These are phyloP conservation scores for Varecia variegata DNA, from an alignment of 2,797 vertebrate genomes.

Conservation along the genomic window DNA sequence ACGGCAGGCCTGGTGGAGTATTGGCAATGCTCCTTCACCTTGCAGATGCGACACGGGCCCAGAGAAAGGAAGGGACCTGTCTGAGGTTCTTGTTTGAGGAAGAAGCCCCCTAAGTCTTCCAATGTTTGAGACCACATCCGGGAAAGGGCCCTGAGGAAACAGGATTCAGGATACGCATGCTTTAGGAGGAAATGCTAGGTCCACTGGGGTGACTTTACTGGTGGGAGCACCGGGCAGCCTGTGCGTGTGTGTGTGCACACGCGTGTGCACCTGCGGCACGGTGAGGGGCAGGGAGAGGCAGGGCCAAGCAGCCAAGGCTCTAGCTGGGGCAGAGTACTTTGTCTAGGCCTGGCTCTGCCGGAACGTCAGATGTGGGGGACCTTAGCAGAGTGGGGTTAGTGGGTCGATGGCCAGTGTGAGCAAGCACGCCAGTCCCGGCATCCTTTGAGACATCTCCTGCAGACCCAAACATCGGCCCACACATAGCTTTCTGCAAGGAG, in stretches of 20 bases:
- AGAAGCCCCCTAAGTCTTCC: not conserved
- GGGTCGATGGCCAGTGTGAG: not conserved
- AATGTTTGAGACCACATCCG: not conserved
- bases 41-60: not conserved
- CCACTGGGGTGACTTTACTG: not conserved
- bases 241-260: no score
- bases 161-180: not conserved
- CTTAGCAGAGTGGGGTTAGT: not conserved
- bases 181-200: not conserved
- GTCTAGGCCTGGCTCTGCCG: not conserved
- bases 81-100: not conserved
- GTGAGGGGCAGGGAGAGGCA: not conserved
- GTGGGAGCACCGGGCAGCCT: not conserved
- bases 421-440: not conserved
- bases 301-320: not conserved
- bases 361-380: not conserved
- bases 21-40: not conserved
- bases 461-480: slow-evolving; percentile 37
- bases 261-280: accelerated
- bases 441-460: not conserved
- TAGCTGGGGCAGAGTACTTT: not conserved
- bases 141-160: not conserved
- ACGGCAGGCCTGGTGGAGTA: not conserved
- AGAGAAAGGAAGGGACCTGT: not conserved
- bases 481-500: not conserved